phyloP scores from a whole-genome alignment of 2,888 invertebrate species.

The Saturnia japonica region DNA sequence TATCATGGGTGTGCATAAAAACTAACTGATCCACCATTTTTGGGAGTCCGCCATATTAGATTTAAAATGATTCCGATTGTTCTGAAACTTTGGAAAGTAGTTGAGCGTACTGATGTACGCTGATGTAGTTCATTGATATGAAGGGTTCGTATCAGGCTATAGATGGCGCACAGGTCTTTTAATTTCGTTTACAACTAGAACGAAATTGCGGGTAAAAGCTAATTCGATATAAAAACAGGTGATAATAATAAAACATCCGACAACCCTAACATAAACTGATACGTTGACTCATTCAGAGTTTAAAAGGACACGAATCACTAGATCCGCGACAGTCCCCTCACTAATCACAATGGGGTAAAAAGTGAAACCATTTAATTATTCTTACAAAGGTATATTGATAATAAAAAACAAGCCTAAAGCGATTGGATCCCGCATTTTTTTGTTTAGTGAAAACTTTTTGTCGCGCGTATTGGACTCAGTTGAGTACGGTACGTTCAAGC shows the following conservation, averaged over 20 bases:
- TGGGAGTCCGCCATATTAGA: too few species aligned
- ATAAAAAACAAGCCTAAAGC: constrained; percentile 25
- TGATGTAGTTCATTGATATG: too few species aligned
- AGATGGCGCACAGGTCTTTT: too few species aligned
- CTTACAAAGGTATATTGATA: constrained; percentile 1
- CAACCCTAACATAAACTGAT: background rate
- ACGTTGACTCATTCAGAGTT: constrained; percentile 2
- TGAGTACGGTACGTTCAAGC: background rate
- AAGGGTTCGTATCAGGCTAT: too few species aligned
- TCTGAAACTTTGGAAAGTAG: too few species aligned
- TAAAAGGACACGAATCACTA: constrained; percentile 14
- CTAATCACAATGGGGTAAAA: constrained; percentile 22
- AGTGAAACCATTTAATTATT: constrained; percentile 37
- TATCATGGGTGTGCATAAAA: too few species aligned
- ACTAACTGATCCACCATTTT: too few species aligned
- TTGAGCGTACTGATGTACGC: too few species aligned
- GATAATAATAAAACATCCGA: background rate
- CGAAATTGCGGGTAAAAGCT: too few species aligned
- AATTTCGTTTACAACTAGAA: too few species aligned
- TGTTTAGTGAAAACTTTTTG: constrained; percentile 19
- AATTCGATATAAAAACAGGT: background rate
- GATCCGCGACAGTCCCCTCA: constrained; percentile 13
- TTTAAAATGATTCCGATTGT: too few species aligned
- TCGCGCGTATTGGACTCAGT: background rate
- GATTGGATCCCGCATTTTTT: constrained; percentile 37